These are phyloP conservation scores for Notodonta ziczac DNA, from an alignment of 2,888 invertebrate genomes.

Conservation along the genomic window DNA sequence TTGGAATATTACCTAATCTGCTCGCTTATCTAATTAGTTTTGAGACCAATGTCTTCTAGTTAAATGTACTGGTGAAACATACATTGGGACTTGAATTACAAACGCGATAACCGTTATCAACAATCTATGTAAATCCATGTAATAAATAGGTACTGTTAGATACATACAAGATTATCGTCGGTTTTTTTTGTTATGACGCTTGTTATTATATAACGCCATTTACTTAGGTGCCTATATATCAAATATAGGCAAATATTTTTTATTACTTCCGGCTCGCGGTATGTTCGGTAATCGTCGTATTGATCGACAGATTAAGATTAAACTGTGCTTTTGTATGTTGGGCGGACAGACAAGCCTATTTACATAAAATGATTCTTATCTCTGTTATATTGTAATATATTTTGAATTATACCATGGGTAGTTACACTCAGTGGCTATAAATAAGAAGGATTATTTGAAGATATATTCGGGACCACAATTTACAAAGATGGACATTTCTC, in stretches of 20 bases:
- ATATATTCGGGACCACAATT: no score
- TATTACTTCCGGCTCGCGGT: conserved; percentile 25
- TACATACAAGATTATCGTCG: background rate
- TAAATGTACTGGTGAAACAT: no score
- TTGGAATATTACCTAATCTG: background rate
- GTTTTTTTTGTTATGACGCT: background rate
- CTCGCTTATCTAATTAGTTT: conserved; percentile 1
- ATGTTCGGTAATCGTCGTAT: conserved; percentile 21
- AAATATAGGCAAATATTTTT: conserved; percentile 21
- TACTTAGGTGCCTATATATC: conserved; percentile 4
- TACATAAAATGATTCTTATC: background rate
- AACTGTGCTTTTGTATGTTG: background rate
- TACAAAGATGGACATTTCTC: no score
- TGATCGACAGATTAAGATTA: conserved; percentile 1
- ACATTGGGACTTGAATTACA: no score
- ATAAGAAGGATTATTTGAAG: no score
- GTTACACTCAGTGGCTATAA: no score
- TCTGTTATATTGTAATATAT: no score
- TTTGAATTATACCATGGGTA: no score
- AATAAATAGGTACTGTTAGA: no score
- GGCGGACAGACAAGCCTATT: background rate
- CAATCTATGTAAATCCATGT: no score
- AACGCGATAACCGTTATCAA: no score
- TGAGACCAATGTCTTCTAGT: background rate
- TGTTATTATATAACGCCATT: conserved; percentile 19